Evolutionary conservation across 92 coral and sea anemone species (phyloP).

Genomic region (Phenganax marumi): DNA sequence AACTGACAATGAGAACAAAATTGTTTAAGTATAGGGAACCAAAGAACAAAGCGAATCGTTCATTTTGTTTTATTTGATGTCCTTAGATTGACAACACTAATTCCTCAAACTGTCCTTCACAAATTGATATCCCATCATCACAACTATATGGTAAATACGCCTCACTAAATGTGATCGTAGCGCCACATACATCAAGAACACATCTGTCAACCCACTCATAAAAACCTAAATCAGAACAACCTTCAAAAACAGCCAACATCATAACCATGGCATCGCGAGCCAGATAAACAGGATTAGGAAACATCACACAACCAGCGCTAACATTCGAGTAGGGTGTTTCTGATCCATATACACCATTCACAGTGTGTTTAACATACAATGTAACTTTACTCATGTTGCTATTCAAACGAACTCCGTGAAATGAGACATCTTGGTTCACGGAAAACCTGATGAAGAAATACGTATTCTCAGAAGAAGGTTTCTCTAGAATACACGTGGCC

Average conservation of each 20-base stretch:
- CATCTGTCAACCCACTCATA: slow-evolving; percentile 7
- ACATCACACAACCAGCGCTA: background rate
- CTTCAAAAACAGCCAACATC: slow-evolving; percentile 5
- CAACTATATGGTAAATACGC: slow-evolving; percentile 11
- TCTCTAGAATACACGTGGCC: background rate
- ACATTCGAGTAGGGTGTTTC: background rate
- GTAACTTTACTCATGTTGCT: background rate
- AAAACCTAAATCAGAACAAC: slow-evolving; percentile 4
- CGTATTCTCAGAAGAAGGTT: background rate
- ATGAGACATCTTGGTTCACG: background rate
- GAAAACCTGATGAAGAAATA: slow-evolving; percentile 10
- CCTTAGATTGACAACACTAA: background rate
- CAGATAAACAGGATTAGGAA: background rate
- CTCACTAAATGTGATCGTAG: background rate
- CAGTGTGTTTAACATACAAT: slow-evolving; percentile 6
- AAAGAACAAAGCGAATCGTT: too few relatives aligned
- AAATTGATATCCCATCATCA: background rate
- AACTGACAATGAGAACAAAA: too few relatives aligned
- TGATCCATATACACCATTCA: background rate
- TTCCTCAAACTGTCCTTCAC: slow-evolving; percentile 17
- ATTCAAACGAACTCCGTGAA: slow-evolving; percentile 13
- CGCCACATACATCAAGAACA: background rate
- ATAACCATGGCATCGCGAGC: background rate
- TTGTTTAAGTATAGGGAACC: too few relatives aligned
- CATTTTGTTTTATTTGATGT: too few relatives aligned